Conservation (phyloP, 2,113 vertebrate genomes). For the Tyto alba region DNA sequence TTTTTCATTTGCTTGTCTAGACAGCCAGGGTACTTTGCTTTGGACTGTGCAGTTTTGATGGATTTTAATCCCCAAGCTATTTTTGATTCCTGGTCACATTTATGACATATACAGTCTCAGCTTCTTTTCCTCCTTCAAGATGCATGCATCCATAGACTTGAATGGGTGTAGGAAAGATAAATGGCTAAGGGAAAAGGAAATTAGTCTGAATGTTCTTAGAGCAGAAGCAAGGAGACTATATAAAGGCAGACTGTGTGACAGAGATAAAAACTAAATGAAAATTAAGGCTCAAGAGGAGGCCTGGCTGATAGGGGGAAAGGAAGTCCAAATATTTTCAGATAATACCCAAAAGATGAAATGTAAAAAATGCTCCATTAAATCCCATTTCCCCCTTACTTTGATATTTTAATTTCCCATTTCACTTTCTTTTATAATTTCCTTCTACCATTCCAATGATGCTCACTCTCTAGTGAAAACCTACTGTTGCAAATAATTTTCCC, state of each 20-base stretch:
- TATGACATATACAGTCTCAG: constrained; percentile 11
- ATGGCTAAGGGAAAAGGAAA: constrained; percentile 59
- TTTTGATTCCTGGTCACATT: constrained; percentile 49
- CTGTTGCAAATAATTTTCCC: constrained; percentile 45
- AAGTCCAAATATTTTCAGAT: constrained; percentile 57
- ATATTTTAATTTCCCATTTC: constrained; percentile 73
- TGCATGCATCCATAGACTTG: constrained; percentile 16
- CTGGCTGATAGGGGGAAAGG: not conserved
- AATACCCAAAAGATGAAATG: constrained; percentile 56
- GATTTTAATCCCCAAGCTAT: constrained; percentile 47
- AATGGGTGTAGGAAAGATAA: constrained; percentile 53
- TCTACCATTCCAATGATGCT: constrained; percentile 52
- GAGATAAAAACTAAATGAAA: constrained; percentile 66
- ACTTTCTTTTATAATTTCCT: constrained; percentile 69
- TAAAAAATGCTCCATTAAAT: constrained; percentile 61
- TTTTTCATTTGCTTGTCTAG: constrained; percentile 18
- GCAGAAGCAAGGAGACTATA: constrained; percentile 23
- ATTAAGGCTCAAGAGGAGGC: constrained; percentile 49
- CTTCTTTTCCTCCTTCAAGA: constrained; percentile 13
- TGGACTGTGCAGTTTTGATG: not conserved
- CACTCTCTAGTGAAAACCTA: constrained; percentile 9
- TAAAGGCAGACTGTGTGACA: constrained; percentile 44
- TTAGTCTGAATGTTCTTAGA: constrained; percentile 49
- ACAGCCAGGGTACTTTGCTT: constrained; percentile 12
- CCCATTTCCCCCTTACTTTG: constrained; percentile 68